Percentiles rank a stretch among this genome's conserved stretches.
Conservation (phyloP, 2,113 vertebrate species). For the Chelonoidis abingdonii region DNA sequence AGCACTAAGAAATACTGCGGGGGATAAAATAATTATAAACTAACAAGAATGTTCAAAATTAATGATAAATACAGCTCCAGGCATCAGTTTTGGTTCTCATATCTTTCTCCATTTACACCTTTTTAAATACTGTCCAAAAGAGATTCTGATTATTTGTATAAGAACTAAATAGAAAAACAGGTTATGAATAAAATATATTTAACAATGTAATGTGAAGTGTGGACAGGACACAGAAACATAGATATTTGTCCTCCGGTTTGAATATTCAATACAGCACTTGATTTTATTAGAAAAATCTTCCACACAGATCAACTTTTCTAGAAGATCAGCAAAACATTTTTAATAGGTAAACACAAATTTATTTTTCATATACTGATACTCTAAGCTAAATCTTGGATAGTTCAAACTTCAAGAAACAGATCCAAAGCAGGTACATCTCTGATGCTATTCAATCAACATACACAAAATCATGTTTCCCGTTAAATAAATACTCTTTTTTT, state of each 20-base stretch:
- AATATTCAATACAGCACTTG: not conserved
- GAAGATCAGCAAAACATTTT: not conserved
- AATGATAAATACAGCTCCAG: slow-evolving; percentile 25
- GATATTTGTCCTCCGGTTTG: not conserved
- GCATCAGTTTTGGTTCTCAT: slow-evolving; percentile 15
- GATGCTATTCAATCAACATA: slow-evolving; percentile 20
- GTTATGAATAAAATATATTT: slow-evolving; percentile 37
- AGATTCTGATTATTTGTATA: slow-evolving; percentile 36
- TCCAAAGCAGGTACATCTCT: slow-evolving; percentile 35
- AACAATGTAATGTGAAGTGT: not conserved
- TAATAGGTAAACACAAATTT: not conserved
- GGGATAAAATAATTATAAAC: slow-evolving; percentile 34
- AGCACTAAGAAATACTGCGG: slow-evolving; percentile 29
- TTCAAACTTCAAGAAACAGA: not conserved
- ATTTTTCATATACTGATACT: not conserved
- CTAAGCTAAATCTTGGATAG: not conserved
- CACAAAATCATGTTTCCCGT: slow-evolving; percentile 7
- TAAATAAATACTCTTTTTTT: slow-evolving; percentile 31
- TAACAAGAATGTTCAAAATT: slow-evolving; percentile 6
- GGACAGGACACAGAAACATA: slow-evolving; percentile 45
- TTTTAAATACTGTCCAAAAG: slow-evolving; percentile 7
- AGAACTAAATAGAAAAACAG: slow-evolving; percentile 26
- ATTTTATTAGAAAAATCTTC: not conserved
- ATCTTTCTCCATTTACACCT: slow-evolving; percentile 18
- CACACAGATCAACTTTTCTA: not conserved